Evolutionary conservation across 2,113 vertebrate genomes (phyloP), one percentile per base, ranked within the genome.

Genomic region (Galbula dea): DNA sequence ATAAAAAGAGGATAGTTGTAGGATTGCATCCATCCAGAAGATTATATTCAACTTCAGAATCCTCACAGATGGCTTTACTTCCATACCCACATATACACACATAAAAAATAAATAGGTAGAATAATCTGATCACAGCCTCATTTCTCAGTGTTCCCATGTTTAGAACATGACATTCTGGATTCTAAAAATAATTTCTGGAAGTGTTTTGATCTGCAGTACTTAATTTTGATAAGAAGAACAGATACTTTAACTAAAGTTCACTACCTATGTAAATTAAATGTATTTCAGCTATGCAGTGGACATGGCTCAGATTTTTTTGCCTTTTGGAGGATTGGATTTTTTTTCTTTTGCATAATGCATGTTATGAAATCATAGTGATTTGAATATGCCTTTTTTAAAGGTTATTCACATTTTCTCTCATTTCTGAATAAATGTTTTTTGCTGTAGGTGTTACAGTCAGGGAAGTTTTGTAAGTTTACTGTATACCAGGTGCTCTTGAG

Each of bases 391-490:
- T 54, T 12, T 83, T 67, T 34, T 73, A 78, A 84, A 83, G 23
- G 7, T 67, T 90, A 39, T 13, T 66, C 49, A 19, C 1, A 34
- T 94, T 86, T 86, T 86, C 17, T 65, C 19, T 77, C 26, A 54
- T 54, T 79, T 88, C 41, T 87, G 34, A 89, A 59, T 49, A 63
- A 83, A 71, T 1, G 0, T 80, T 90, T 43, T 93, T 86, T 90
- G n/a, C 36, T 88, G 7, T 51, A 80, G 36, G 12, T 63, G 14
- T 71, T 74, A 66, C 2, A 32, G 2, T 34, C 15, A 32, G 6
- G 48, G 57, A 86, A 67, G 36, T 93, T 91, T 84, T 63, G 39
- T 49, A 88, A 86, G 43, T 78, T 66, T 59, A 26, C 59, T 39
- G 5, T 49, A 52, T 12, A 45, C 8, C 19, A 63, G 23, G 21